Conservation (phyloP, 2,888 invertebrate genomes). For the Epinotia ramella region DNA sequence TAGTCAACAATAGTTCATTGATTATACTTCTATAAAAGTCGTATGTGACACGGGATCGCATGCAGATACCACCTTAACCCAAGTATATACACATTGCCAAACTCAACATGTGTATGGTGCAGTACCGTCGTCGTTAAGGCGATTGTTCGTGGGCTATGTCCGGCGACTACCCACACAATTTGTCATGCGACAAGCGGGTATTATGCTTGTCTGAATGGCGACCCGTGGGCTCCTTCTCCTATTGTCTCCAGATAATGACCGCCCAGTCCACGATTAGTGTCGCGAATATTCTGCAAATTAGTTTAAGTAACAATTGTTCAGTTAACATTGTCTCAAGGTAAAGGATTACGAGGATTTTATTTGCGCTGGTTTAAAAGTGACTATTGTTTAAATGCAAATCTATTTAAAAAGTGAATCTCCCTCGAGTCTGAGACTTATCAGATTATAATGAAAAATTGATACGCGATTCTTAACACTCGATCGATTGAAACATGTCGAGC, state of each 20-base stretch:
- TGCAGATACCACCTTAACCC: background rate
- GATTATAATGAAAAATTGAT: too few species aligned
- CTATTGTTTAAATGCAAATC: background rate
- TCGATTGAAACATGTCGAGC: too few species aligned
- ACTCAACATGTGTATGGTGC: conserved; percentile 24
- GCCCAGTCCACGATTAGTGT: conserved; percentile 41
- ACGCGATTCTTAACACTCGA: too few species aligned
- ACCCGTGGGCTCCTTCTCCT: conserved; percentile 45
- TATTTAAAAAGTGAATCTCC: too few species aligned
- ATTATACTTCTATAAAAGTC: background rate
- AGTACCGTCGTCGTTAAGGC: conserved; percentile 25
- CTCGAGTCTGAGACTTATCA: too few species aligned
- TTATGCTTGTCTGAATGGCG: conserved; percentile 46
- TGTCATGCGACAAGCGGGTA: conserved; percentile 46
- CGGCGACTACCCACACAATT: conserved; percentile 42
- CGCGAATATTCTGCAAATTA: conserved; percentile 41
- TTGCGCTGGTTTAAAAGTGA: background rate
- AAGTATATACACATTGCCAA: background rate
- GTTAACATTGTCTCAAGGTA: background rate
- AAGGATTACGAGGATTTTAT: background rate
- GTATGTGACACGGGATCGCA: background rate
- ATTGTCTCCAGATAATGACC: conserved; percentile 46
- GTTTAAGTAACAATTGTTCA: conserved; percentile 31
- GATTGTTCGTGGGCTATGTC: conserved; percentile 42
- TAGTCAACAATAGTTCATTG: background rate